These are phyloP conservation scores for Propithecus coquereli DNA, from an alignment of 2,113 vertebrate species.

Conservation along the genomic window DNA sequence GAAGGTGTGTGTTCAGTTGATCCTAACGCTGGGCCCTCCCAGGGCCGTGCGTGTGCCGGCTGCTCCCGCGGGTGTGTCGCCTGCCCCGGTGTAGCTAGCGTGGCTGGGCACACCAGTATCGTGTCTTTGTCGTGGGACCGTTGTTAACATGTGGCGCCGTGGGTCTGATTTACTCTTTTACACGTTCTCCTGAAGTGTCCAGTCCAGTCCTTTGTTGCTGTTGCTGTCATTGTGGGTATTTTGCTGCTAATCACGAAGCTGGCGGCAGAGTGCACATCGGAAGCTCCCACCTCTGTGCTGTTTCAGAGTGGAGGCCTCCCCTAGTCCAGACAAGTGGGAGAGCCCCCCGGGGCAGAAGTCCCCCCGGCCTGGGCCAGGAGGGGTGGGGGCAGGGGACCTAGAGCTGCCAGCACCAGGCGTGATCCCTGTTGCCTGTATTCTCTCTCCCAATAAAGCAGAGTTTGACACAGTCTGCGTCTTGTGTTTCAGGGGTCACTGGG, in stretches of 20 bases:
- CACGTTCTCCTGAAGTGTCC: conserved; percentile 64
- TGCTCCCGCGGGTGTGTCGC: background rate
- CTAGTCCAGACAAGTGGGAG: background rate
- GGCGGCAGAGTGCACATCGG: conserved; percentile 36
- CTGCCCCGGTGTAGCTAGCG: background rate
- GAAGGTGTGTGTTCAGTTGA: background rate
- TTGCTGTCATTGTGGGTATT: conserved; percentile 65
- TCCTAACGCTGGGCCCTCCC: background rate
- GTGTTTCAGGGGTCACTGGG: conserved; percentile 30
- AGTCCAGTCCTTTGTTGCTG: conserved; percentile 72
- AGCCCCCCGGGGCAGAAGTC: background rate
- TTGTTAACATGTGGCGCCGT: background rate
- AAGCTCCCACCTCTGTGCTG: background rate
- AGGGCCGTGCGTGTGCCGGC: rapidly evolving
- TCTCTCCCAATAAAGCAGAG: conserved; percentile 83
- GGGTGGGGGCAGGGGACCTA: background rate
- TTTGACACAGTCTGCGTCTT: conserved; percentile 72
- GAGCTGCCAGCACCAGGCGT: conserved; percentile 59
- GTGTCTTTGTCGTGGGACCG: background rate
- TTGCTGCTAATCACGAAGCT: conserved; percentile 75
- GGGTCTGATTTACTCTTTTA: conserved; percentile 45
- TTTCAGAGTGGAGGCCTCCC: conserved; percentile 27
- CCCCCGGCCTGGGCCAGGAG: background rate
- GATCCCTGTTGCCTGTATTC: conserved; percentile 77
- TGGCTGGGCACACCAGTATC: background rate